Percentiles rank a stretch among this genome's conserved stretches.
Evolutionary conservation across 2,797 vertebrate genomes (phyloP).

Genomic region (Scolopax rusticola): DNA sequence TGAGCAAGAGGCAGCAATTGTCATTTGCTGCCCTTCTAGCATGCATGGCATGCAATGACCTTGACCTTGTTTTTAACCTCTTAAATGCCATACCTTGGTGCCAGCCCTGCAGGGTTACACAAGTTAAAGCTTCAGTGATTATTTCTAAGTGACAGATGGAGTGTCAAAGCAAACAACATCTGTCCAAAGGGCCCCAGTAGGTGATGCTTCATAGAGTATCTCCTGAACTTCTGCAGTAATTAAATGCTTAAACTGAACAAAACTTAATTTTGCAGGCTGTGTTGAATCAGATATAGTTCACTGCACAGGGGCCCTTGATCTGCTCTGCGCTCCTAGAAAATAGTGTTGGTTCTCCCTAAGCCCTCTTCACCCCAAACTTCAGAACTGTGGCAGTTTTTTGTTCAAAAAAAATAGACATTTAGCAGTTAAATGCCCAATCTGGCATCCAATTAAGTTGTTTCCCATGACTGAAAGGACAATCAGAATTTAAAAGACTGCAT

Average conservation of each 20-base stretch:
- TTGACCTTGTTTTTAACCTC: conserved; percentile 63
- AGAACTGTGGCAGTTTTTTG: not conserved
- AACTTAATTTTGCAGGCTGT: conserved; percentile 48
- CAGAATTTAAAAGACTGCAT: not conserved
- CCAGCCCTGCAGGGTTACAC: conserved; percentile 23
- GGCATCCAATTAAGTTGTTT: not conserved
- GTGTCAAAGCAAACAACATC: conserved; percentile 64
- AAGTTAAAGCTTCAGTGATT: conserved; percentile 43
- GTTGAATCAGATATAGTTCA: conserved; percentile 43
- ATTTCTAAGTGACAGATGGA: conserved; percentile 65
- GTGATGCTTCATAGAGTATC: conserved; percentile 46
- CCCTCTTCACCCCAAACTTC: not conserved
- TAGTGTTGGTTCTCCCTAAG: not conserved
- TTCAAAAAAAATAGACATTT: not conserved
- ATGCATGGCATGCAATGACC: not conserved
- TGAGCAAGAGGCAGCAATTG: not conserved
- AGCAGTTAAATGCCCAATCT: not conserved
- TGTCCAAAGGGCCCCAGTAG: conserved; percentile 63
- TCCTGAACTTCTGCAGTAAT: conserved; percentile 70
- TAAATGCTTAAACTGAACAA: conserved; percentile 55
- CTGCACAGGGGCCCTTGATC: conserved; percentile 22
- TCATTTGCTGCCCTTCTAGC: not conserved
- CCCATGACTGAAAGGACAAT: not conserved
- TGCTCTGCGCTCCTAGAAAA: not conserved
- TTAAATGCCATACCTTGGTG: conserved; percentile 3